phyloP scores from a whole-genome alignment of 2,113 vertebrate species.

The Pycnonotus jocosus region DNA sequence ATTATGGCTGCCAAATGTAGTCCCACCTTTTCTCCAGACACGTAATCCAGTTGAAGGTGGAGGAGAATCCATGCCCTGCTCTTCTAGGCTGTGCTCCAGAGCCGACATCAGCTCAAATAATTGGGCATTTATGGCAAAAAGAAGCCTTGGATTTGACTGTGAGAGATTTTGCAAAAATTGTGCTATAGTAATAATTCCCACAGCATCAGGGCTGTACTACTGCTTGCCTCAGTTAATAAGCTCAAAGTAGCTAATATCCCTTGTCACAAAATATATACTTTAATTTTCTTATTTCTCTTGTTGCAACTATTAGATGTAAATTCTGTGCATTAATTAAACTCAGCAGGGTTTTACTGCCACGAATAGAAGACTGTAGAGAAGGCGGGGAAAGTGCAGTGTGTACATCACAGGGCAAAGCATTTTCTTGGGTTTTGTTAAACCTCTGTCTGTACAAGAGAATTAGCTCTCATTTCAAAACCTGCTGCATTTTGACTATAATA shows the following conservation, averaged over 20 bases:
- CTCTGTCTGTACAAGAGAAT: neutral
- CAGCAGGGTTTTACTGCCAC: neutral
- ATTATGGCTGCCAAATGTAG: rapidly evolving
- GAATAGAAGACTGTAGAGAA: neutral
- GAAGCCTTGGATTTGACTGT: neutral
- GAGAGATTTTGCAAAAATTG: neutral
- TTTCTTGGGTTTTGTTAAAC: neutral
- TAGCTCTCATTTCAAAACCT: neutral
- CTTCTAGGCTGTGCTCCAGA: neutral
- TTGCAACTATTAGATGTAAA: neutral
- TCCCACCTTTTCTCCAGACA: neutral
- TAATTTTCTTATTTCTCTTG: neutral
- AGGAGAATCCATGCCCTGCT: neutral
- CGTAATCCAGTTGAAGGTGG: neutral
- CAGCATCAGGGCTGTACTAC: neutral
- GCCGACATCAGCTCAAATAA: neutral
- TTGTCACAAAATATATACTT: neutral
- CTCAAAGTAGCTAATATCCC: neutral
- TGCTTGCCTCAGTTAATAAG: neutral
- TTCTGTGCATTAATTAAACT: neutral
- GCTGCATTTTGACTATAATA: neutral
- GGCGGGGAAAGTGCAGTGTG: rapidly evolving
- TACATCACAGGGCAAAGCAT: neutral
- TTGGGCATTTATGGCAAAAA: neutral
- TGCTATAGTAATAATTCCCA: neutral